Base-by-base conservation (phyloP, 2,888 invertebrate genomes). In the Nesidiocoris tenuis region DNA sequence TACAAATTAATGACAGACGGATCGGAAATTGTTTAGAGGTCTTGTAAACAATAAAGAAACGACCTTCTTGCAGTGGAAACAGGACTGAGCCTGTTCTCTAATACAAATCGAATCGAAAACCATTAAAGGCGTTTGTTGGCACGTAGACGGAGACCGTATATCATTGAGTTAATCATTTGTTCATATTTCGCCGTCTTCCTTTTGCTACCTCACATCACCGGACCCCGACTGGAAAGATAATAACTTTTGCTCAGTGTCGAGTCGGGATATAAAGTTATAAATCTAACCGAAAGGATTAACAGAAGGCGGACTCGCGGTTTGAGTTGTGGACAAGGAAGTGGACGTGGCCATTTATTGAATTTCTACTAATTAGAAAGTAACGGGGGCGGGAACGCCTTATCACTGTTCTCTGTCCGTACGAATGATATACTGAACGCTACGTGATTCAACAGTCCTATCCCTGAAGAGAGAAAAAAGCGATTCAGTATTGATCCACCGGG, bases 321-420 rank as follows among this genome's bases (percentile, higher is more conserved):
- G 39, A 39, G 5, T 39, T 39, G 39, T 12, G 25, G 59, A 70
- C 25, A 22, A 70, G 59, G 22, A 54, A 54, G 57, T 24, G 59
- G 65, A 24, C 57, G 22, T 70, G 59, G 70, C 59, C 70, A 70
- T 56, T 70, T 70, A 70, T 70, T 70, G 70, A 70, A 70, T 70
- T 70, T 70, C 70, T 70, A 70, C 70, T 70, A 70, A 70, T 70
- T 70, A 70, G 70, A 70, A 70, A 70, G 70, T 70, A 70, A 70
- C 70, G 70, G 70, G 54, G 25, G 59, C 57, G 59, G 70, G 59
- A 57, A 70, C 70, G 70, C 70, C 70, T 70, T 39, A 39, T 39
- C 18, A 25, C 19, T 17, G 22, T 5, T 23, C 57, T 70, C 59
- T 55, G 19, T 65, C 54, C n/a, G n/a, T 24, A 25, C 22, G 55